Evolutionary conservation across 1,140 invertebrate species (phyloP), one percentile per base, ranked within the genome.

Genomic region (Brachionus plicatilis): DNA sequence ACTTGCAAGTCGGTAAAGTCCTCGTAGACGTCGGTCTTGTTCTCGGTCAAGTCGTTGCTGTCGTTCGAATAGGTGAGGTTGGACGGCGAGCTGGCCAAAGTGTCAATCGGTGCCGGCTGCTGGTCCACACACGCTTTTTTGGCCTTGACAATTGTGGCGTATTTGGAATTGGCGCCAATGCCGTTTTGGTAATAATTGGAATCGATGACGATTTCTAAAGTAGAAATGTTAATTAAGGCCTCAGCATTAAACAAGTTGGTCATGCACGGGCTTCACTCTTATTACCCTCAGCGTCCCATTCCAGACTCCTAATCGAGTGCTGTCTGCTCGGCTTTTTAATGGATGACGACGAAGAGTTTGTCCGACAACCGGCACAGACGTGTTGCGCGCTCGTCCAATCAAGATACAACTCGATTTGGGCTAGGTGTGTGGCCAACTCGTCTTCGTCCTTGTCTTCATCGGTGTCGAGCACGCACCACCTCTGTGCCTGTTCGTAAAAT

Each of bases 1-100:
- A 82, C 65, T 82, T 82, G 79, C 43, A 82, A 53, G 27, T 82
- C 79, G 0, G 60, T 29, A 33, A 82, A 65, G 24, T 82, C 79
- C 6, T 82, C 53, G 12, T 82, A 82, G 2, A 7, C 43, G 1
- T 45, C 68, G 33, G 33, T 37, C 12, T 43, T 72, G 41, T 41
- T 72, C n/a, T 72, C 37, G 20, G 3, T 43, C 7, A 41, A 4
- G 29, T 68, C 33, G 3, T 68, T 68, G 33, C 41, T 72, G 17
- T 72, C 68, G 68, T 72, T 72, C 68, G 68, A 72, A 72, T 20
- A 72, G 12, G 68, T 72, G n/a, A 72, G 24, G 43, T 72, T 72
- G 41, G n/a, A 72, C 17, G 68, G 37, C 41, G 68, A 72, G 43
- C 43, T 72, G 8, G 66, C 29, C 41, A n/a, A 72, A 8, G 47